phyloP scores from a whole-genome alignment of 2,113 vertebrate genomes.

The Maccullochella peelii region DNA sequence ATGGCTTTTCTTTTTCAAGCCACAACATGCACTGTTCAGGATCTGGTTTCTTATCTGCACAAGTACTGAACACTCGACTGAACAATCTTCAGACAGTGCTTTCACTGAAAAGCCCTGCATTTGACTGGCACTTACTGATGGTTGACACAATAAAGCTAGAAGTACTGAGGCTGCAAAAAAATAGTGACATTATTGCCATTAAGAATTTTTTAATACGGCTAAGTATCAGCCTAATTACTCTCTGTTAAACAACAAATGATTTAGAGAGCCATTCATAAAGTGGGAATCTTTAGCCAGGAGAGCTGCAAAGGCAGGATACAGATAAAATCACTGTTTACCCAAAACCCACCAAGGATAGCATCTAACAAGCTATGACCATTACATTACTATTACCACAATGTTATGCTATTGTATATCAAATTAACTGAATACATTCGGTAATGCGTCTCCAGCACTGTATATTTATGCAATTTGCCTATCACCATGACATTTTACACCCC shows the following conservation, averaged over 20 bases:
- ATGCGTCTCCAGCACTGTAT: conserved; percentile 21
- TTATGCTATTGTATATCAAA: background rate
- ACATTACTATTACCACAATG: background rate
- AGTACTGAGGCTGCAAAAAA: conserved; percentile 15
- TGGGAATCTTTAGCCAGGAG: conserved; percentile 45
- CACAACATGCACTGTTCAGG: background rate
- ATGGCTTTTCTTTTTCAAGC: background rate
- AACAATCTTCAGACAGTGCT: background rate
- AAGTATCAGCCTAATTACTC: conserved; percentile 66
- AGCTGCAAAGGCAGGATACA: conserved; percentile 31
- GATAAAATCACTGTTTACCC: conserved; percentile 56
- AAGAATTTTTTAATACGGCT: conserved; percentile 58
- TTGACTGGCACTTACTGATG: background rate
- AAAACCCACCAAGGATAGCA: conserved; percentile 34
- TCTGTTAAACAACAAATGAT: conserved; percentile 73
- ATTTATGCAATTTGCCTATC: conserved; percentile 27
- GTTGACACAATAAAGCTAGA: conserved; percentile 7
- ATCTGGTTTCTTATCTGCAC: background rate
- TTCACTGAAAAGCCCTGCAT: background rate
- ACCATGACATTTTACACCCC: conserved; percentile 26
- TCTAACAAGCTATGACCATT: background rate
- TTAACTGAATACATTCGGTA: conserved; percentile 4
- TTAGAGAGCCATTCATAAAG: conserved; percentile 58
- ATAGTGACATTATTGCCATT: conserved; percentile 41
- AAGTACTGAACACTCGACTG: background rate